These are phyloP conservation scores for Fabriciana adippe DNA, from an alignment of 2,888 invertebrate genomes.

Conservation along the genomic window DNA sequence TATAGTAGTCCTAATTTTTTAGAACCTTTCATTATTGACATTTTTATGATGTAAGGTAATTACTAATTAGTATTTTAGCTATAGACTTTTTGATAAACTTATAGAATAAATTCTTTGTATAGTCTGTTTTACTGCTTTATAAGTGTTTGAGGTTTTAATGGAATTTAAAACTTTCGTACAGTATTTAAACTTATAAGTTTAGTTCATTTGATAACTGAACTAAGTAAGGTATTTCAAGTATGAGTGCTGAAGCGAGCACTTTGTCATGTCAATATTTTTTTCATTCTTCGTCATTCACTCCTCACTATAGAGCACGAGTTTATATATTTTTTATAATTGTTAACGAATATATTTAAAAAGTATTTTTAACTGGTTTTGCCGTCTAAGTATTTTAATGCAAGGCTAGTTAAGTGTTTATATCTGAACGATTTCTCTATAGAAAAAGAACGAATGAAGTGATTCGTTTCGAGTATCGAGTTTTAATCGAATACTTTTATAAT, in stretches of 20 bases:
- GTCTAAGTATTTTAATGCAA: constrained; percentile 8
- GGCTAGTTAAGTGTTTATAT: constrained; percentile 9
- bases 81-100: constrained; percentile 24
- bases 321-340: constrained; percentile 13
- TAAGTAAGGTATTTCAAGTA: background rate
- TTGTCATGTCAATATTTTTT: constrained; percentile 22
- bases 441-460: background rate
- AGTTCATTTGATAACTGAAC: background rate
- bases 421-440: background rate
- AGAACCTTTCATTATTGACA: background rate
- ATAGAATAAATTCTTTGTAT: constrained; percentile 7
- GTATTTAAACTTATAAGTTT: background rate
- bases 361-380: constrained; percentile 1
- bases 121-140: constrained; percentile 14
- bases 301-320: constrained; percentile 20
- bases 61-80: background rate
- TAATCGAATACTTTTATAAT: background rate
- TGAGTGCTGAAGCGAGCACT: constrained; percentile 23
- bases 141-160: background rate
- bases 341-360: background rate
- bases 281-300: constrained; percentile 18
- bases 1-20: constrained; percentile 42
- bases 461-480: background rate
- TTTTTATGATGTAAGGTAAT: background rate
- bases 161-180: background rate